Percentiles rank a stretch among this genome's conserved stretches.
Conservation (phyloP, 2,797 vertebrate genomes). For the Mycteria americana region DNA sequence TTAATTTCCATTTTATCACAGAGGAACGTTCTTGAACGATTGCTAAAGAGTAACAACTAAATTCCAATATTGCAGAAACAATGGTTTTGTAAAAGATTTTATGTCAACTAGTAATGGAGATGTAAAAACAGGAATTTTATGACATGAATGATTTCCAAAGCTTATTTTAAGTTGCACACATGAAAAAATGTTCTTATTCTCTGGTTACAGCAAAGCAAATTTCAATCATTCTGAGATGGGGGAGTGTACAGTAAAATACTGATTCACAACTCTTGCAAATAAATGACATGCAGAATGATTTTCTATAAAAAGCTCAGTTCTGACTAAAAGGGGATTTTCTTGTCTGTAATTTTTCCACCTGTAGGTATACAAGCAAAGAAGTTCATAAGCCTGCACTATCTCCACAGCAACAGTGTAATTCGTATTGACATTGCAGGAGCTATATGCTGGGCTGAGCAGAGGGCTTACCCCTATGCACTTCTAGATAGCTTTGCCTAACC, state of each 20-base stretch:
- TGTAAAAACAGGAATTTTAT: background rate
- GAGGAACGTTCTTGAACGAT: background rate
- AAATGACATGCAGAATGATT: background rate
- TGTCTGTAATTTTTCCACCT: background rate
- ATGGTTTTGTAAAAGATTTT: background rate
- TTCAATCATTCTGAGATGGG: background rate
- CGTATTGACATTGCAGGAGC: background rate
- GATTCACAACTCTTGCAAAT: background rate
- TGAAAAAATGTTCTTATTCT: background rate
- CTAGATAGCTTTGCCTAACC: background rate
- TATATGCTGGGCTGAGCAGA: background rate
- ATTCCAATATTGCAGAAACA: background rate
- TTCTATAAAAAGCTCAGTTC: background rate
- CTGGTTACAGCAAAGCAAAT: background rate
- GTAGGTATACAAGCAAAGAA: background rate
- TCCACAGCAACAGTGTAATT: background rate
- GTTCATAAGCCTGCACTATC: background rate
- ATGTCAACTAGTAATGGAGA: background rate
- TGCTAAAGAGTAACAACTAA: background rate
- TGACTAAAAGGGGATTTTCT: background rate
- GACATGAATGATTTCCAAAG: background rate
- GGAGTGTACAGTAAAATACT: background rate
- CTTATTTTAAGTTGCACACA: background rate
- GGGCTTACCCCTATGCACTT: background rate
- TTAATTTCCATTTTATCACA: background rate